Evolutionary conservation across 2,797 vertebrate genomes (phyloP).

Genomic region (Diceros bicornis): DNA sequence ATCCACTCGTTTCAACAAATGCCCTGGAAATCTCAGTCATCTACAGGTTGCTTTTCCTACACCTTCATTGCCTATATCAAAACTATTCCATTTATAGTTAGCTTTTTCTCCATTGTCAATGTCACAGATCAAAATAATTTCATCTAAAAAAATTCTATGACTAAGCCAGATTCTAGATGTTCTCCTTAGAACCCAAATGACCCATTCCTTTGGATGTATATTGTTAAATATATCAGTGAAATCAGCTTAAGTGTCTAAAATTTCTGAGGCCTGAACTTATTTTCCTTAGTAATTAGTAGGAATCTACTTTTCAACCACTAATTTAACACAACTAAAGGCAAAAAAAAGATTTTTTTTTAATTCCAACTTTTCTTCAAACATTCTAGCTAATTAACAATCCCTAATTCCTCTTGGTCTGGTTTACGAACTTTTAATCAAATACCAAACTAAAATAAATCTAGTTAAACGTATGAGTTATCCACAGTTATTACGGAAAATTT

Average conservation of each 20-base stretch:
- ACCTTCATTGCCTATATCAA: neutral
- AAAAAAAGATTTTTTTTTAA: neutral
- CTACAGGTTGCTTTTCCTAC: neutral
- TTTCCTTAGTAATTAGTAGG: conserved; percentile 1
- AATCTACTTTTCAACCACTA: neutral
- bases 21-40: neutral
- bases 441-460: conserved; percentile 19
- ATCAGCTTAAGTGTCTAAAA: neutral
- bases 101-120: neutral
- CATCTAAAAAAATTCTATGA: neutral
- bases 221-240: neutral
- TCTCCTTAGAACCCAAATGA: neutral
- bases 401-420: neutral
- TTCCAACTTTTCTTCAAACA: conserved; percentile 10
- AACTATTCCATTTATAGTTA: neutral
- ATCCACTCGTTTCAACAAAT: neutral
- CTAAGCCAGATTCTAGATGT: neutral
- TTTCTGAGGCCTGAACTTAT: neutral
- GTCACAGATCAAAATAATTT: conserved; percentile 16
- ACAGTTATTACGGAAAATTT: neutral
- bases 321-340: conserved; percentile 17
- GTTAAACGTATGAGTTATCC: neutral
- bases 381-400: neutral
- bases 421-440: neutral
- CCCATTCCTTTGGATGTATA: neutral